A percentile compares a stretch with the other conserved stretches of the same genome.
Conservation (phyloP, 2,888 invertebrate genomes). For the Drosophila parthenogenetica region DNA sequence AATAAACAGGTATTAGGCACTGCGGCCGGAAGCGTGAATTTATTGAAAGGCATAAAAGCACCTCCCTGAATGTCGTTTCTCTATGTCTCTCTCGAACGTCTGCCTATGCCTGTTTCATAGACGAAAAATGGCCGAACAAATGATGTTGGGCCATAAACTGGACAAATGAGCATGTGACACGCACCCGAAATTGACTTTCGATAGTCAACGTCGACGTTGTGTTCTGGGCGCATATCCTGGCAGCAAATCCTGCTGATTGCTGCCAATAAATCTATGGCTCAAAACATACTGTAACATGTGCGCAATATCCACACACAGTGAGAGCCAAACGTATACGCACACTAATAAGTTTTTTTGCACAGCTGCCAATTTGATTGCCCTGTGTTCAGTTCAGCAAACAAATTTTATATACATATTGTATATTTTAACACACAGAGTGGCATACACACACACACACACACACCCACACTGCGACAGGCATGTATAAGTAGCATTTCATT, state of each 20-base stretch:
- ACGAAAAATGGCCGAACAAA: constrained; percentile 55
- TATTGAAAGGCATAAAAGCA: constrained; percentile 75
- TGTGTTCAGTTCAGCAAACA: constrained; percentile 31
- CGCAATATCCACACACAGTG: constrained; percentile 17
- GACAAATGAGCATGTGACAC: constrained; percentile 79
- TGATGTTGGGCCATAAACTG: constrained; percentile 74
- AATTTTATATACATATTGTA: constrained; percentile 42
- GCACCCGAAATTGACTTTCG: constrained; percentile 79
- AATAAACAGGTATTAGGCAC: constrained; percentile 76
- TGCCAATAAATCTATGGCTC: constrained; percentile 76
- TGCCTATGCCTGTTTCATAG: not conserved
- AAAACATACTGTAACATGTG: constrained; percentile 60
- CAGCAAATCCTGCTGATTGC: constrained; percentile 72
- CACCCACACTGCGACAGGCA: constrained; percentile 43
- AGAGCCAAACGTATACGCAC: constrained; percentile 28
- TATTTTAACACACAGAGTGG: constrained; percentile 29
- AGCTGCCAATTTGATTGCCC: constrained; percentile 53
- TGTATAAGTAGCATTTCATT: constrained; percentile 70
- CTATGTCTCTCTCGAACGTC: not conserved
- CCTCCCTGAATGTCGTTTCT: constrained; percentile 13
- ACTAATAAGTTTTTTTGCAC: constrained; percentile 60
- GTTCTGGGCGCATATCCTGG: constrained; percentile 28
- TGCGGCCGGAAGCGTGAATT: constrained; percentile 67
- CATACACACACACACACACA: constrained; percentile 1
- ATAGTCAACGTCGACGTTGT: constrained; percentile 56